phyloP scores from a whole-genome alignment of 1,140 invertebrate genomes.

The Cydia fagiglandana region DNA sequence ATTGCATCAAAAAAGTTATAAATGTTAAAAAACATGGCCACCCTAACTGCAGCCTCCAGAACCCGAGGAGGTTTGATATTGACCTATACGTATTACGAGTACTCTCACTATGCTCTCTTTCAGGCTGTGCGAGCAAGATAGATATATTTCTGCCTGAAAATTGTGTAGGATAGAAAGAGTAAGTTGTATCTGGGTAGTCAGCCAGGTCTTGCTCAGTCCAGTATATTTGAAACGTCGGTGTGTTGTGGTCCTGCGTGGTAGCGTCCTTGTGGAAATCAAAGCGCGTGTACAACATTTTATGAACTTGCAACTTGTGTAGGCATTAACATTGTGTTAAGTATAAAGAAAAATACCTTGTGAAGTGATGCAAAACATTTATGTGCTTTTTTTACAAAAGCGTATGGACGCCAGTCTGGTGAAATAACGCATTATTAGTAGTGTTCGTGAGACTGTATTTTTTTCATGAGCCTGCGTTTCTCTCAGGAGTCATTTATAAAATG shows the following conservation, averaged over 20 bases:
- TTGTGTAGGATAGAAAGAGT: conserved; percentile 47
- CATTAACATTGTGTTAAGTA: conserved; percentile 1
- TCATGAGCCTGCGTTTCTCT: not conserved
- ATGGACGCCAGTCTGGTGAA: not conserved
- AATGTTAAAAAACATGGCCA: conserved; percentile 42
- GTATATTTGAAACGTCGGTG: conserved; percentile 57
- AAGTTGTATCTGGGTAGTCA: conserved; percentile 49
- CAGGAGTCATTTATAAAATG: not conserved
- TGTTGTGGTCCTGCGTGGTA: conserved; percentile 49
- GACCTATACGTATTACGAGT: conserved; percentile 77
- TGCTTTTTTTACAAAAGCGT: not conserved
- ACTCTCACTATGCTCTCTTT: conserved; percentile 66
- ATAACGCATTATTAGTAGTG: conserved; percentile 11
- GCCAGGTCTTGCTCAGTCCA: conserved; percentile 65
- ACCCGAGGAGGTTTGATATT: conserved; percentile 76
- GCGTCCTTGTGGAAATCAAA: conserved; percentile 8
- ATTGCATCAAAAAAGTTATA: not conserved
- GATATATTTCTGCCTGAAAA: conserved; percentile 38
- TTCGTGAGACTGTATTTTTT: not conserved
- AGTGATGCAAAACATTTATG: conserved; percentile 11
- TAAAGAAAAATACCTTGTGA: not conserved
- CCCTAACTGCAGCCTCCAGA: conserved; percentile 75
- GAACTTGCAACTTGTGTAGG: conserved; percentile 8
- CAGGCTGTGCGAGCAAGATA: conserved; percentile 62
- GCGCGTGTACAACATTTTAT: conserved; percentile 6